Evolutionary conservation across 2,113 vertebrate genomes (phyloP).

Genomic region (Chroicocephalus ridibundus): DNA sequence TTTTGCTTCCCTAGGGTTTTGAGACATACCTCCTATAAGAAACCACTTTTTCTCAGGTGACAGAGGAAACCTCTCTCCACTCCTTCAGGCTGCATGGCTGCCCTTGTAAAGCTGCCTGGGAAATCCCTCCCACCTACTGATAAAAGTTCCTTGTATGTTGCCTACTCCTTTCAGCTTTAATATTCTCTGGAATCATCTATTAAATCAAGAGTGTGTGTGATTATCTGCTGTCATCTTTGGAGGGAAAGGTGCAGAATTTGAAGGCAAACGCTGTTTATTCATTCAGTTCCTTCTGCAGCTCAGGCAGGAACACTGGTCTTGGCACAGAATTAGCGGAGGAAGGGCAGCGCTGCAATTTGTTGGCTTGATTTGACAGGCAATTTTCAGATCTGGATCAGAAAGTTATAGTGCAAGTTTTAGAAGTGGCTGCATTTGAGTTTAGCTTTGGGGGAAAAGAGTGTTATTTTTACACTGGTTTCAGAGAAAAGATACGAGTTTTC

Average conservation of each 20-base stretch:
- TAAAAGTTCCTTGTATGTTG: background rate
- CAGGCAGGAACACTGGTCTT: background rate
- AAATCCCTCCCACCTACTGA: background rate
- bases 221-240: slow-evolving; percentile 32
- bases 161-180: background rate
- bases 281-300: background rate
- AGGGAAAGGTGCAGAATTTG: background rate
- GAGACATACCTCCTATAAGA: background rate
- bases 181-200: slow-evolving; percentile 9
- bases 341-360: slow-evolving; percentile 9
- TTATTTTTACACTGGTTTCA: background rate
- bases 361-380: slow-evolving; percentile 45
- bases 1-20: background rate
- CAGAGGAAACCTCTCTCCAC: background rate
- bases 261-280: slow-evolving; percentile 21
- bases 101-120: background rate
- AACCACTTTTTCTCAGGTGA: background rate
- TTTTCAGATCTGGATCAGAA: slow-evolving; percentile 50
- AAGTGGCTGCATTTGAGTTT: background rate
- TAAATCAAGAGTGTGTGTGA: background rate
- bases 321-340: background rate
- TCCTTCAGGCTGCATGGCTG: background rate
- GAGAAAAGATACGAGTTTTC: background rate
- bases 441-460: background rate
- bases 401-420: background rate